Evolutionary conservation across 2,888 invertebrate species (phyloP).

Genomic region (Standfussiana lucernea): DNA sequence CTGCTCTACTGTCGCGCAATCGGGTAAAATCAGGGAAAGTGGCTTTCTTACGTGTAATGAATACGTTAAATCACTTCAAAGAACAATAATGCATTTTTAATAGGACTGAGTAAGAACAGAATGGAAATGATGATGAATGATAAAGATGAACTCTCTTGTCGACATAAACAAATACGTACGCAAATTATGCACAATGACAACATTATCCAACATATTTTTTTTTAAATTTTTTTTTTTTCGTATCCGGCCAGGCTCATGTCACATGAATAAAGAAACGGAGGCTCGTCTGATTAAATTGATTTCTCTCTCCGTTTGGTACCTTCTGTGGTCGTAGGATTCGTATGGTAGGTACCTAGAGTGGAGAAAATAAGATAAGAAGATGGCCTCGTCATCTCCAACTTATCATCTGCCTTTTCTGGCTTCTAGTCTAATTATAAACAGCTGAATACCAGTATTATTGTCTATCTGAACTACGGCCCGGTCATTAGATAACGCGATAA

Average conservation of each 20-base stretch:
- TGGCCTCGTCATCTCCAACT: too few relatives aligned
- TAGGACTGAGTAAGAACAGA: neutral
- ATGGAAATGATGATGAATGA: too few relatives aligned
- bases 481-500: too few relatives aligned
- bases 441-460: neutral
- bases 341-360: too few relatives aligned
- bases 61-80: slow-evolving; percentile 7
- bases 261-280: neutral
- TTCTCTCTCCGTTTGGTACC: neutral
- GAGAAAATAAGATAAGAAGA: too few relatives aligned
- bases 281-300: neutral
- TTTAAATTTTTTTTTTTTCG: neutral
- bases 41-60: slow-evolving; percentile 7
- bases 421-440: neutral
- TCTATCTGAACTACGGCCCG: neutral
- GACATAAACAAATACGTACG: neutral
- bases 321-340: neutral
- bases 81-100: slow-evolving; percentile 13
- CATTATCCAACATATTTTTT: neutral
- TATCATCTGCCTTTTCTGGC: too few relatives aligned
- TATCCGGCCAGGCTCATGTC: neutral
- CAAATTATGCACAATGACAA: neutral
- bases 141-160: neutral
- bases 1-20: neutral
- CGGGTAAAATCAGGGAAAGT: slow-evolving; percentile 4